Conservation (phyloP, 53 echinoderm and acorn worm genomes). For the Hippasteria phrygiana region DNA sequence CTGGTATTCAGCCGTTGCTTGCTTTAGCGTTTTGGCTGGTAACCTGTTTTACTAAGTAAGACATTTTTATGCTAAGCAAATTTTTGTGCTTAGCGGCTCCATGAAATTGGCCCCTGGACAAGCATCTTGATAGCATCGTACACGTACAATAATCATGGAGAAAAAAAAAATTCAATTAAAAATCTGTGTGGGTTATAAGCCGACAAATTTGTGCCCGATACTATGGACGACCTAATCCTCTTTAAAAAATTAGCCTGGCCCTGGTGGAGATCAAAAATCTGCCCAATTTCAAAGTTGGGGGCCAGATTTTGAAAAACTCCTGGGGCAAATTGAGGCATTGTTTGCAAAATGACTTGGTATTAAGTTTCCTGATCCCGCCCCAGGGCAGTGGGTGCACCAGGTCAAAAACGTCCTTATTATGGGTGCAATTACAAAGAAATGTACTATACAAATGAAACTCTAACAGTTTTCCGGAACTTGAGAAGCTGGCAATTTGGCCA, state of each 20-base stretch:
- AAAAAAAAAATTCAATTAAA: background rate
- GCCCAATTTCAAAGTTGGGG: constrained; percentile 12
- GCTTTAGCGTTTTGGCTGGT: no score
- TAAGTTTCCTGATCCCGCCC: background rate
- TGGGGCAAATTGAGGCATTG: background rate
- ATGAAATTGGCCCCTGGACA: no score
- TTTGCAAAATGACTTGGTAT: constrained; percentile 22
- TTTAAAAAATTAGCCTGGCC: constrained; percentile 33
- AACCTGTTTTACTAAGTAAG: no score
- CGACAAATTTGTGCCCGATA: constrained; percentile 1
- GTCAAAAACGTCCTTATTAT: constrained; percentile 13
- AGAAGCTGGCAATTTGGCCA: background rate
- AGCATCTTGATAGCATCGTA: no score
- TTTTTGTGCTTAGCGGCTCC: no score
- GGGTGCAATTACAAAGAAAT: constrained; percentile 14
- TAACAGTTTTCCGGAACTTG: constrained; percentile 31
- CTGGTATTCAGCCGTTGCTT: no score
- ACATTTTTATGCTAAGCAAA: no score
- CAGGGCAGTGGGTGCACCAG: background rate
- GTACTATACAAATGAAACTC: constrained; percentile 7
- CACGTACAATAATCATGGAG: background rate
- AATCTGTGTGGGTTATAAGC: background rate
- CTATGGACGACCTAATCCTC: constrained; percentile 30
- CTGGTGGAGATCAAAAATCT: background rate
- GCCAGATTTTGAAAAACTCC: background rate